Base-by-base conservation (phyloP, 2,888 invertebrate species). In the Trissolcus japonicus region DNA sequence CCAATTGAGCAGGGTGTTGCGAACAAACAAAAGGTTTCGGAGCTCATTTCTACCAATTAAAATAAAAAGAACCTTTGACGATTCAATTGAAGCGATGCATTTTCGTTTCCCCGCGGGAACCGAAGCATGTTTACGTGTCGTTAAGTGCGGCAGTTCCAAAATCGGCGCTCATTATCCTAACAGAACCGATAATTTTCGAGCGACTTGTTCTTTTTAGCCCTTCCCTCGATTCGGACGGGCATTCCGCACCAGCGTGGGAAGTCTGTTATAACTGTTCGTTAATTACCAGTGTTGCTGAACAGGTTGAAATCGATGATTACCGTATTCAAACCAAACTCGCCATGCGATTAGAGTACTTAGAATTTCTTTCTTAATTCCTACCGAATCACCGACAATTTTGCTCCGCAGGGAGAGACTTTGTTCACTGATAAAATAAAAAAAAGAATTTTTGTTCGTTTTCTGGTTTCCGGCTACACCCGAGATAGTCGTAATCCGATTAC, bases 271-370 rank as follows among this genome's bases (percentile, higher is more conserved):
- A 82, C 81, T 63, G 78, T 68, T 76, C 80, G 83, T 81, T 87
- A 87, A 88, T 87, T 87, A 83, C 72, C 82, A 84, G 83, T 83
- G 84, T 84, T 80, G 81, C 75, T 71, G 80, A 76, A 77, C 79
- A 73, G 80, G 79, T 80, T 72, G 81, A 84, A 82, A 81, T 81
- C 82, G 75, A 83, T 83, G 83, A 86, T 86, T 86, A 83, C 81
- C 81, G 82, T 82, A 80, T 85, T 85, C 84, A 84, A 81, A 80
- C 57, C 80, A 79, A 81, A 80, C 80, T 81, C 78, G 35, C 35
- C 35, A 35, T 79, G 59, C 82, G 83, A 84, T 84, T 83, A 83
- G 79, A 71, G 62, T 74, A 76, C 80, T 81, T 80, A 77, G 74
- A 60, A 67, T 48, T 74, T 67, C 57, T 66, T 78, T 73, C 65